Base-by-base conservation (phyloP, 53 echinoderm and acorn worm species). In the Hippasteria phrygiana region DNA sequence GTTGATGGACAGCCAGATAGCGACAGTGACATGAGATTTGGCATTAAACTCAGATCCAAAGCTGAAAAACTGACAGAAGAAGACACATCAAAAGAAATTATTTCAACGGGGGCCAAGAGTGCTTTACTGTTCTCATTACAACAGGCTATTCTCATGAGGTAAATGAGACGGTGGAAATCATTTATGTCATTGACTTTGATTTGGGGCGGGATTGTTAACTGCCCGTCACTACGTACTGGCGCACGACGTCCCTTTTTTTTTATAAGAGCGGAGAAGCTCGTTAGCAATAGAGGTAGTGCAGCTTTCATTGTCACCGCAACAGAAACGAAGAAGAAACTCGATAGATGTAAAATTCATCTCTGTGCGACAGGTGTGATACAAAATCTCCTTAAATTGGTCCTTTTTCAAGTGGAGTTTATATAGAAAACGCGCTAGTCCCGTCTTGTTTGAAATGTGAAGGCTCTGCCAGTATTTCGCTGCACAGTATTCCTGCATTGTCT, bases 401-500 rank as follows among this genome's bases (percentile, higher is more conserved):
- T 12, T 20, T 10, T 78, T 13, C 29, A 18, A 37, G 31, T 8
- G 50, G 3, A 36, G 50, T 17, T 4, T 33, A 29, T 1, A 0
- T 65, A 28, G 2, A 28, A 28, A 13, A 1, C 5, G 65, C 34
- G 26, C 4, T 20, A 26, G 0, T 11, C 26, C 6, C 29, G 28
- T 31, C 14, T 29, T 13, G 65, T 33, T 65, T 14, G 29, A 14
- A 4, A 32, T 29, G 31, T 65, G 28, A 28, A 65, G n/a, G n/a
- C 65, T 65, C 34, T 65, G 65, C 65, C 28, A 29, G 65, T 28
- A 65, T 65, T 65, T 65, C 7, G 65, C 65, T 0, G 65, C 65
- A 14, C 65, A 80, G 42, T 41, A 80, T 63, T 80, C 80, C 43
- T 63, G 80, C 26, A 80, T 41, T 63, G 80, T 63, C 28, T 62